Percentiles rank a stretch among this genome's conserved stretches.
These are phyloP conservation scores for Lepus oiostolus DNA, from an alignment of 2,797 vertebrate genomes.

Conservation along the genomic window DNA sequence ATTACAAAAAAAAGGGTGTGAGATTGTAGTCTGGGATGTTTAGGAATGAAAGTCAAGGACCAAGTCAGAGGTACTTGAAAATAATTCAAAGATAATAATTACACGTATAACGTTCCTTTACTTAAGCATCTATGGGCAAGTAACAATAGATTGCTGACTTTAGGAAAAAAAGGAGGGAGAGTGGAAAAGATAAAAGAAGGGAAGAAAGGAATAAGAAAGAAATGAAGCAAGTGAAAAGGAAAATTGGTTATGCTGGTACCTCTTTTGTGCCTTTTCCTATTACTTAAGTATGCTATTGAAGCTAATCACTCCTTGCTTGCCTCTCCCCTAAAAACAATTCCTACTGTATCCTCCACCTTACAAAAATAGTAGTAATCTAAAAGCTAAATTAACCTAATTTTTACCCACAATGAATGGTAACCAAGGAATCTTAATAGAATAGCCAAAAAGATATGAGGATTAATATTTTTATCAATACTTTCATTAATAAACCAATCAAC, in stretches of 20 bases:
- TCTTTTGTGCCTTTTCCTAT: background rate
- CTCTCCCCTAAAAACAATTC: background rate
- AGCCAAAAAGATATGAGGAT: constrained; percentile 8
- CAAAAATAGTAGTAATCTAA: background rate
- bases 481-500: background rate
- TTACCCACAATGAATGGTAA: background rate
- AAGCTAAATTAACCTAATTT: background rate
- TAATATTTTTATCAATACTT: background rate
- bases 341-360: background rate
- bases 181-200: background rate
- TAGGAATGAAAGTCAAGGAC: constrained; percentile 9
- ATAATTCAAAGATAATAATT: background rate
- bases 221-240: background rate
- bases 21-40: background rate
- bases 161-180: background rate
- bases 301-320: no score
- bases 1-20: background rate
- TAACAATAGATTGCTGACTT: background rate
- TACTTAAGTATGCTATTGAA: background rate
- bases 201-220: background rate
- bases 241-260: background rate
- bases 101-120: background rate
- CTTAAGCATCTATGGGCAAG: background rate
- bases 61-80: background rate
- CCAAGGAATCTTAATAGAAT: background rate